These are phyloP conservation scores for Oriolus oriolus DNA, from an alignment of 2,113 vertebrate genomes.

Conservation along the genomic window DNA sequence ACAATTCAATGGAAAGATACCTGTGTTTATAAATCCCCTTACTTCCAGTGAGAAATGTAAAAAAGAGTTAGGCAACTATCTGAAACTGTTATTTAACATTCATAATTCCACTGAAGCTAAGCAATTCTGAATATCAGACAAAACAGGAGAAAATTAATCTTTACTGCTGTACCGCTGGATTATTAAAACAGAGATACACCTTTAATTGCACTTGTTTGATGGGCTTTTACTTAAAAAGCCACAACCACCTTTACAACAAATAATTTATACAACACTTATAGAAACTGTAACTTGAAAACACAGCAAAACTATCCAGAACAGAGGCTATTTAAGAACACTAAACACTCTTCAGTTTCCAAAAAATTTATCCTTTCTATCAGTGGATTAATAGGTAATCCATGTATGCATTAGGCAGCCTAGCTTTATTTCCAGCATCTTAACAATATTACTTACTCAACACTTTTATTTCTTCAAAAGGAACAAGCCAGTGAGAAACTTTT, in stretches of 20 bases:
- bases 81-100: not conserved
- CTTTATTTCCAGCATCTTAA: not conserved
- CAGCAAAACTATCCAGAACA: not conserved
- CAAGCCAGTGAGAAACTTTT: not conserved
- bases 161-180: not conserved
- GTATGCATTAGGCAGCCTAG: not conserved
- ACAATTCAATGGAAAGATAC: not conserved
- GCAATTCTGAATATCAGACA: not conserved
- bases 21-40: not conserved
- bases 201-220: not conserved
- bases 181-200: not conserved
- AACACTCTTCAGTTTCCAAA: not conserved
- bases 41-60: not conserved
- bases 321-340: not conserved
- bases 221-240: not conserved
- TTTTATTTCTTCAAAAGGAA: conserved; percentile 1
- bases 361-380: not conserved
- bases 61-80: not conserved
- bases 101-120: not conserved
- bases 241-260: not conserved
- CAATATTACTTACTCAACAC: not conserved
- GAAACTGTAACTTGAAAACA: not conserved
- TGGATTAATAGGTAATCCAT: not conserved
- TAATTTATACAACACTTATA: not conserved
- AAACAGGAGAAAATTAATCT: not conserved